Base-by-base conservation (phyloP, 2,888 invertebrate genomes). In the Ormyrus labotus region DNA sequence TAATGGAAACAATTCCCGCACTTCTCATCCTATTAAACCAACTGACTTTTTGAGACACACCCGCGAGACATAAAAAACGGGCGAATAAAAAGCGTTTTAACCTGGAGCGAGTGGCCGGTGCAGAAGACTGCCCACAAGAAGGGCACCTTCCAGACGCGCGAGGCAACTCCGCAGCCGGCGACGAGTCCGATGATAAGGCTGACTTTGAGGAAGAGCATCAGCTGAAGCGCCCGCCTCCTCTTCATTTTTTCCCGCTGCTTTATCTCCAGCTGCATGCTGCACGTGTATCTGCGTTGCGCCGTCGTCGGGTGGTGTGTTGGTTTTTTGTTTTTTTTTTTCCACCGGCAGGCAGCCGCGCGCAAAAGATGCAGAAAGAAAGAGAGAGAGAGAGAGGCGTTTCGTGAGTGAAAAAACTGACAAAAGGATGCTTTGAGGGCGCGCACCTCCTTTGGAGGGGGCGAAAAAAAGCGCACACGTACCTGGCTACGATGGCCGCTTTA, bases 211-310 rank as follows among this genome's bases (percentile, higher is more conserved):
- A 94, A 94, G 34, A 94, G 92, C 81, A 92, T 91, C 83, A 94
- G 91, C 87, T 94, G 94, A 80, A 94, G 89, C 55, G 92, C 91
- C 82, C 93, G 91, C 84, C 93, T 92, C 83, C 92, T 91, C 74
- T 92, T 92, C 92, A 94, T 92, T 88, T 93, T 93, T 85, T 93
- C 92, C 63, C 93, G 92, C 63, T 92, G 91, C 85, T 92, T 92
- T 81, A 92, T 91, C 84, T 93, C 93, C 81, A 93, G 89, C 85
- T 93, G 93, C 92, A 93, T 92, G 84, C 92, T 92, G 86, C 93
- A 92, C 58, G 93, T 92, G 87, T 93, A 92, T 85, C 93, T 92
- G 72, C 34, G 34, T 65, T 71, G 65, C 7, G 3, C 68, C 58
- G 19, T 34, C 13, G 10, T n/a, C 64, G 60, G 34, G 1, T 34